These are phyloP conservation scores for Suncus etruscus DNA, from an alignment of 2,113 vertebrate species.

Conservation along the genomic window DNA sequence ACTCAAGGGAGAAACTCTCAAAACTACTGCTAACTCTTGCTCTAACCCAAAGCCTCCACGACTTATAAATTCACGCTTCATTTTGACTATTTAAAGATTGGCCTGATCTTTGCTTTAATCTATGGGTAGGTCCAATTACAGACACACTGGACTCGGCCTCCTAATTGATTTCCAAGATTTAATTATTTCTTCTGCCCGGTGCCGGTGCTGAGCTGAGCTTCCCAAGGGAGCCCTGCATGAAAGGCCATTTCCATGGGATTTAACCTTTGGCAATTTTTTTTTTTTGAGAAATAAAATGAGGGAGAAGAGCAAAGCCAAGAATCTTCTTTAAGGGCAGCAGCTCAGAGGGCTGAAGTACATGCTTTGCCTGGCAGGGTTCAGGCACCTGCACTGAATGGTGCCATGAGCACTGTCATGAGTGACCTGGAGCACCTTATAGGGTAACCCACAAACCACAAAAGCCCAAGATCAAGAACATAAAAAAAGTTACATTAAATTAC, in stretches of 20 bases:
- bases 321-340: too few species aligned
- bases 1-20: too few species aligned
- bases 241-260: slow-evolving; percentile 46
- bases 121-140: slow-evolving; percentile 47
- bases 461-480: too few species aligned
- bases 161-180: slow-evolving; percentile 64
- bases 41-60: neutral
- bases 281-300: slow-evolving; percentile 23
- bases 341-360: too few species aligned
- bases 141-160: slow-evolving; percentile 11
- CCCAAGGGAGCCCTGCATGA: slow-evolving; percentile 34
- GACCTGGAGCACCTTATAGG: too few species aligned
- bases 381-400: too few species aligned
- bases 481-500: too few species aligned
- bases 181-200: neutral
- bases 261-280: slow-evolving; percentile 43
- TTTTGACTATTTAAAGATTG: slow-evolving; percentile 62
- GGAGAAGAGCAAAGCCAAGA: slow-evolving; percentile 25
- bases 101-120: slow-evolving; percentile 58
- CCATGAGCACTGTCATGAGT: too few species aligned
- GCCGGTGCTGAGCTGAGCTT: slow-evolving; percentile 15
- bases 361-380: too few species aligned
- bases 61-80: slow-evolving; percentile 47
- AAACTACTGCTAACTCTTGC: neutral
- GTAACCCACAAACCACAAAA: too few species aligned